phyloP scores from a whole-genome alignment of 2,888 invertebrate species.

The Acanthosepion pharaonis region DNA sequence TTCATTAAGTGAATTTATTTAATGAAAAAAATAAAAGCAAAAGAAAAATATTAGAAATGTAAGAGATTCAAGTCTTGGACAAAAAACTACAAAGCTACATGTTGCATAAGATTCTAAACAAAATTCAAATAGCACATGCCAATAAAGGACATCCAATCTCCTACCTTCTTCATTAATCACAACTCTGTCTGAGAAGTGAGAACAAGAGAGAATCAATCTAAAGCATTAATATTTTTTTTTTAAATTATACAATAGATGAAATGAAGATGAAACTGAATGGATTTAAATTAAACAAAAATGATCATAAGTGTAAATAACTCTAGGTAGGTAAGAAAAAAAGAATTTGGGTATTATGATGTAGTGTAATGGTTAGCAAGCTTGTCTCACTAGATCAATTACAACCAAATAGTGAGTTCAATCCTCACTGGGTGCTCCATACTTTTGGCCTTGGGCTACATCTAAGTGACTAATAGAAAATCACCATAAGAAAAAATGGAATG shows the following conservation, averaged over 20 bases:
- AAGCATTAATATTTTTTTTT: not conserved
- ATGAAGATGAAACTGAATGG: not conserved
- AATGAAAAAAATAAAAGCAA: too few relatives aligned
- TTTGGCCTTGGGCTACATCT: too few relatives aligned
- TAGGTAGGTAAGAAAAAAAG: too few relatives aligned
- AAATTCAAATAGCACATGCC: not conserved
- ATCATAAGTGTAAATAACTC: not conserved
- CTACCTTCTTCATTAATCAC: conserved; percentile 33
- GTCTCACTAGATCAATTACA: too few relatives aligned
- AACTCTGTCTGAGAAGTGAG: not conserved
- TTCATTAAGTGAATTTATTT: too few relatives aligned
- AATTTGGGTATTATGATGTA: too few relatives aligned
- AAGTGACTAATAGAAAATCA: not conserved
- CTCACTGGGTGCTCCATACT: too few relatives aligned
- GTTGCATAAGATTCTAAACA: not conserved
- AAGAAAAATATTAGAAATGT: not conserved
- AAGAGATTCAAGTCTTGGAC: not conserved
- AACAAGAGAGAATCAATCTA: not conserved
- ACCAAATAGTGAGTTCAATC: too few relatives aligned
- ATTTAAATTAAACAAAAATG: not conserved
- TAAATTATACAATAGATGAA: not conserved
- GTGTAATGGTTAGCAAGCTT: too few relatives aligned
- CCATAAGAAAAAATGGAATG: not conserved
- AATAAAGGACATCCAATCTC: conserved; percentile 5
- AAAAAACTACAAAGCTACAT: not conserved